Percentiles rank a stretch among this genome's conserved stretches.
phyloP scores from a whole-genome alignment of 2,113 vertebrate species.

The Stictonetta naevosa region DNA sequence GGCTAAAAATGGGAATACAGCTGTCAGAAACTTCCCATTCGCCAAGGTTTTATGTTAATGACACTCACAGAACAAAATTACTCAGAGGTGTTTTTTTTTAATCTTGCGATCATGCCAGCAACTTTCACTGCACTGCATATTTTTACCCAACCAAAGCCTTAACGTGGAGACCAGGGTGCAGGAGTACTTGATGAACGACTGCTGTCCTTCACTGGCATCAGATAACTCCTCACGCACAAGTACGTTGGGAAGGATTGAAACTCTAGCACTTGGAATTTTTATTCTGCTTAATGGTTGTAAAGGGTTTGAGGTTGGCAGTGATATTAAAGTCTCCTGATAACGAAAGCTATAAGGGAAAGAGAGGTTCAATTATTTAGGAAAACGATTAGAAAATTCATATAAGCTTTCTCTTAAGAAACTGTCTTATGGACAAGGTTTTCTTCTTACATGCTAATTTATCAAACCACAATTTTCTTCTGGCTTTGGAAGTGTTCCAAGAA shows the following conservation, averaged over 20 bases:
- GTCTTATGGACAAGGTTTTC: background rate
- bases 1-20: background rate
- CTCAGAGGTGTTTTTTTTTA: background rate
- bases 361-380: background rate
- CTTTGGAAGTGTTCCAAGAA: background rate
- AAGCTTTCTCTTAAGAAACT: background rate
- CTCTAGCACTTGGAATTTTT: background rate
- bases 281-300: background rate
- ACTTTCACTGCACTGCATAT: background rate
- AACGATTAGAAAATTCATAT: background rate
- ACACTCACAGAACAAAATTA: background rate
- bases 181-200: background rate
- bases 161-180: rapidly evolving
- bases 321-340: background rate
- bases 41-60: background rate
- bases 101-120: background rate
- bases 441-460: background rate
- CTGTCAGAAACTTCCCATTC: background rate
- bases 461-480: background rate
- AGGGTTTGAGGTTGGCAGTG: background rate
- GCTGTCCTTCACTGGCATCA: background rate
- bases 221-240: background rate
- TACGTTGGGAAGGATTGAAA: background rate
- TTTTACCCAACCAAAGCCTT: background rate
- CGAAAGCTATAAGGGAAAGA: background rate